These are phyloP conservation scores for Hartigia nigra DNA, from an alignment of 2,888 invertebrate species.

Conservation along the genomic window DNA sequence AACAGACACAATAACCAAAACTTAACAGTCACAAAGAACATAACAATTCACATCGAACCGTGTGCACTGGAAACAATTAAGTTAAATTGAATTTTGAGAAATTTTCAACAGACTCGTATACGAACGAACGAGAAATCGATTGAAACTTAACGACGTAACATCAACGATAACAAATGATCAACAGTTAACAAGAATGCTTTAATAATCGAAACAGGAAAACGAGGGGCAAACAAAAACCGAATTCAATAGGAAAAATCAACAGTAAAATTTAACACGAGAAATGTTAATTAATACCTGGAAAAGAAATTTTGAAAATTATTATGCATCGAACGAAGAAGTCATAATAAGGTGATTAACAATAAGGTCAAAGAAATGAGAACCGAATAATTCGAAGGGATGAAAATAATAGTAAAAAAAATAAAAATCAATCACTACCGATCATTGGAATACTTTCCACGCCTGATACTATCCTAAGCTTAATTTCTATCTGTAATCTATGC, in stretches of 20 bases:
- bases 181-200: neutral
- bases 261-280: neutral
- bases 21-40: conserved; percentile 20
- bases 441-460: neutral
- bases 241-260: neutral
- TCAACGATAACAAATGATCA: neutral
- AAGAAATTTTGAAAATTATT: neutral
- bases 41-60: neutral
- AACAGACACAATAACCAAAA: conserved; percentile 19
- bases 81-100: neutral
- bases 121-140: neutral
- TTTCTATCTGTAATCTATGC: neutral
- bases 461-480: neutral
- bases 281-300: neutral
- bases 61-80: neutral
- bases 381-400: neutral
- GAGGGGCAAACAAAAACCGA: neutral
- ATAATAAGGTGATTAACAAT: neutral
- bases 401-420: neutral
- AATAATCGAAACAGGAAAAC: neutral
- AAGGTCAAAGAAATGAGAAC: neutral
- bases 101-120: neutral
- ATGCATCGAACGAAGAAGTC: neutral
- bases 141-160: conserved; percentile 9
- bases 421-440: too few relatives aligned